These are phyloP conservation scores for Notoglanidium macrostoma DNA, from an alignment of 2,797 vertebrate species.

Conservation along the genomic window DNA sequence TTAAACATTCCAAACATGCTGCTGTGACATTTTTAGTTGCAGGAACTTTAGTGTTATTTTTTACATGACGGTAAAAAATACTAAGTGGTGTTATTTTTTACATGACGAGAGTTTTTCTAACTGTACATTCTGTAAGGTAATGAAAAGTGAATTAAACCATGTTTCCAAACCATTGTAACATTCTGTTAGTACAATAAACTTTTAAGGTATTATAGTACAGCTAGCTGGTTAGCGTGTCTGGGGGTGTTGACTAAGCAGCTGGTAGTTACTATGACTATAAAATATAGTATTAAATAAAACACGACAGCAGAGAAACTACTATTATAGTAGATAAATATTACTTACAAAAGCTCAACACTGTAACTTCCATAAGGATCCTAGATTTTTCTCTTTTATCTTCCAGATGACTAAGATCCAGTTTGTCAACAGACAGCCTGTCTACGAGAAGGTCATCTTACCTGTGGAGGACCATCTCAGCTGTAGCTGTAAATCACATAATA, in stretches of 20 bases:
- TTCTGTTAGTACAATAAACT: not conserved
- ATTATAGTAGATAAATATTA: not conserved
- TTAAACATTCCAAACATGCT: not conserved
- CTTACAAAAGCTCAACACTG: not conserved
- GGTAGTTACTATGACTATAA: not conserved
- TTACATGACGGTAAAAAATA: no score
- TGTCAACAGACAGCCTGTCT: slow-evolving; percentile 73
- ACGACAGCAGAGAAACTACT: not conserved
- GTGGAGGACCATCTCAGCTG: slow-evolving; percentile 91
- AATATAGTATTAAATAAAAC: not conserved
- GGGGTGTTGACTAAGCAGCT: not conserved
- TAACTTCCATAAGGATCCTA: not conserved
- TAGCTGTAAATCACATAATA: slow-evolving; percentile 72
- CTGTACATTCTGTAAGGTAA: not conserved
- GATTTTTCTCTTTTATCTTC: slow-evolving; percentile 25
- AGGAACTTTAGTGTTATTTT: not conserved
- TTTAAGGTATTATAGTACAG: not conserved
- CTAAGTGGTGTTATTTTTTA: no score
- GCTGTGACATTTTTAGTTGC: not conserved
- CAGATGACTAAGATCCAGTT: slow-evolving; percentile 90
- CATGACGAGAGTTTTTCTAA: not conserved
- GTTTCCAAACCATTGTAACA: not conserved
- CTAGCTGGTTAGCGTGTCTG: not conserved
- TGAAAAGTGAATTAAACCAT: not conserved
- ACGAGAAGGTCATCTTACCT: slow-evolving; percentile 82